Base-by-base conservation (phyloP, 2,888 invertebrate species). In the Cephus nigrinus region DNA sequence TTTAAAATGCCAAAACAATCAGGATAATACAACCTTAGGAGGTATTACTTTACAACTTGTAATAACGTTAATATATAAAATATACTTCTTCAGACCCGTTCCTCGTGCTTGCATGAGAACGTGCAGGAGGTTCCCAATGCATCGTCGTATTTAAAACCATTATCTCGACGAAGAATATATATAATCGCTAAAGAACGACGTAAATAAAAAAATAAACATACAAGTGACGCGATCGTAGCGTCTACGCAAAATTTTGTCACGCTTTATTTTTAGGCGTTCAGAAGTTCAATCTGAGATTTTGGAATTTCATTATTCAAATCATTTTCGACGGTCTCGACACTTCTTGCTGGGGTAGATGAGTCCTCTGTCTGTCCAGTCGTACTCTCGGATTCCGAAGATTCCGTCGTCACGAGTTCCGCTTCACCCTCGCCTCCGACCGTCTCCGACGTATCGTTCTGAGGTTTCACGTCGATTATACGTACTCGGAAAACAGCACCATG, bases 391-490 rank as follows among this genome's bases (percentile, higher is more conserved):
- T 85, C 84, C 11, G 79, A 77, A 15, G 15, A 83, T 84, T 12
- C 80, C 81, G 23, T 55, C 83, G 78, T 76, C 80, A 4, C 78
- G 81, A 69, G 75, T 30, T 72, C 77, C 72, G 74, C 35, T 31
- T 81, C 82, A 75, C 55, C 76, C 12, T 77, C 79, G 3, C 3
- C 68, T n/a, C 30, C 74, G 12, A 33, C 78, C 75, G 74, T 0
- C 36, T 73, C 36, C 3, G 72, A 77, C 12, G 86, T 86, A 4
- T 84, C 84, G 78, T 89, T 86, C 76, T 91, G 87, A 0, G 93
- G 93, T 81, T 91, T 90, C 9, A 93, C 91, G 82, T 93, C 92
- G 78, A 93, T 89, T 1, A 92, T 88, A 68, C 92, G 91, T 1
- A 93, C 90, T 82, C 92, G 92, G 86, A 93, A 90, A 80, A 92